Percentiles rank a stretch among this genome's conserved stretches.
These are phyloP conservation scores for Gobio gobio DNA, from an alignment of 2,113 vertebrate genomes.

Conservation along the genomic window DNA sequence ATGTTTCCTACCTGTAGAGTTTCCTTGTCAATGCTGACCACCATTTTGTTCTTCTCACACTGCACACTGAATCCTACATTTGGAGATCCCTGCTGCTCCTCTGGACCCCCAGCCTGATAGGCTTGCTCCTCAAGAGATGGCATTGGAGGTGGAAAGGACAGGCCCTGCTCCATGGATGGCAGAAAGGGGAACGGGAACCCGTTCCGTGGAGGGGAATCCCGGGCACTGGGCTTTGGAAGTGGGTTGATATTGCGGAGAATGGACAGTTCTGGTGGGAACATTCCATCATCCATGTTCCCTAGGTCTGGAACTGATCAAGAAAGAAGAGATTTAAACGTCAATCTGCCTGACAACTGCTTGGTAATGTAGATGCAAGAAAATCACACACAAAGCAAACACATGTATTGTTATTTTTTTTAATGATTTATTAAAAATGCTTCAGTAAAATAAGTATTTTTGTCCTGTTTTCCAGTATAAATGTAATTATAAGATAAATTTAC, in stretches of 20 bases:
- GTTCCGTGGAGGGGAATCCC: conserved; percentile 64
- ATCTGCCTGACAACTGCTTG: neutral
- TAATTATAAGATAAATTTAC: too few relatives aligned
- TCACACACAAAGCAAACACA: neutral
- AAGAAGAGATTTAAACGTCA: neutral
- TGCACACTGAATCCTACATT: conserved; percentile 80
- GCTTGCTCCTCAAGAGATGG: conserved; percentile 26
- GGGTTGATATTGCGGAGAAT: conserved; percentile 73
- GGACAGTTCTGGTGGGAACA: conserved; percentile 81
- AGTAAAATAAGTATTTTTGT: too few relatives aligned
- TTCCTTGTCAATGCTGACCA: conserved; percentile 87
- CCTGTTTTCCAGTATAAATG: too few relatives aligned
- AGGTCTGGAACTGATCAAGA: conserved; percentile 60
- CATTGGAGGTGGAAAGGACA: conserved; percentile 59
- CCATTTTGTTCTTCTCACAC: conserved; percentile 86
- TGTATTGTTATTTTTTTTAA: neutral
- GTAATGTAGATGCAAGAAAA: neutral
- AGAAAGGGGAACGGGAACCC: conserved; percentile 80
- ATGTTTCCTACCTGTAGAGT: conserved; percentile 82
- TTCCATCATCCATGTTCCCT: conserved; percentile 60
- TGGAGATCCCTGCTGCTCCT: conserved; percentile 79
- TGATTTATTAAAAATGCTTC: too few relatives aligned
- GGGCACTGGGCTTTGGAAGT: conserved; percentile 56
- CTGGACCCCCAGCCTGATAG: conserved; percentile 65
- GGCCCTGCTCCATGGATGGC: conserved; percentile 61